Evolutionary conservation across 2,888 invertebrate species (phyloP).

Genomic region (Drosophila lutescens): DNA sequence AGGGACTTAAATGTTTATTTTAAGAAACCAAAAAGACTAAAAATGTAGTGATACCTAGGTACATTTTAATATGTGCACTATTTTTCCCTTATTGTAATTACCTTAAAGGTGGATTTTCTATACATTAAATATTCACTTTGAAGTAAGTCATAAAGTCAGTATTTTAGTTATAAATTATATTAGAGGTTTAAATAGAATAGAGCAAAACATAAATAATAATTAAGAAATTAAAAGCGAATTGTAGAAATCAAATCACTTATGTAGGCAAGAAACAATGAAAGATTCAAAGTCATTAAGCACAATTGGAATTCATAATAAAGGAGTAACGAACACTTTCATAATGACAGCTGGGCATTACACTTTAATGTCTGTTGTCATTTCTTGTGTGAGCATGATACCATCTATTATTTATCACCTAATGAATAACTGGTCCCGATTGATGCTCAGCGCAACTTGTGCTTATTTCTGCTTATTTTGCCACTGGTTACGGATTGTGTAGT

Average conservation of each 20-base stretch:
- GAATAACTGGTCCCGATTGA: slow-evolving; percentile 16
- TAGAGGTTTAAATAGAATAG: too few species aligned
- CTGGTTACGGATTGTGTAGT: slow-evolving; percentile 9
- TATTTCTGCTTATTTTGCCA: neutral
- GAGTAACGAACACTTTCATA: neutral
- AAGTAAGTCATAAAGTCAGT: too few species aligned
- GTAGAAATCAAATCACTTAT: neutral
- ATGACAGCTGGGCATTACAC: neutral
- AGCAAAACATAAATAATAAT: too few species aligned
- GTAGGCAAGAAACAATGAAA: neutral
- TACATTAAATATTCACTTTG: too few species aligned
- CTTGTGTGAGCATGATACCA: neutral
- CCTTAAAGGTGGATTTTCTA: too few species aligned
- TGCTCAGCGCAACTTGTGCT: neutral
- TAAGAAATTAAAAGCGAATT: too few species aligned
- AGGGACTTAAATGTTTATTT: too few species aligned
- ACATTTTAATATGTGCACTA: too few species aligned
- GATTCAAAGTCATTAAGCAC: neutral
- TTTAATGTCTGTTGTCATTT: neutral
- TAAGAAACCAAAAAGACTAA: too few species aligned
- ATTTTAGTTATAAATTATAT: too few species aligned
- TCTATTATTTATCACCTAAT: slow-evolving; percentile 40
- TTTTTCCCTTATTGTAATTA: too few species aligned
- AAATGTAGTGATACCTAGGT: too few species aligned
- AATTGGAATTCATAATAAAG: neutral